phyloP scores from a whole-genome alignment of 2,797 vertebrate species.

The Chaunax sp. region DNA sequence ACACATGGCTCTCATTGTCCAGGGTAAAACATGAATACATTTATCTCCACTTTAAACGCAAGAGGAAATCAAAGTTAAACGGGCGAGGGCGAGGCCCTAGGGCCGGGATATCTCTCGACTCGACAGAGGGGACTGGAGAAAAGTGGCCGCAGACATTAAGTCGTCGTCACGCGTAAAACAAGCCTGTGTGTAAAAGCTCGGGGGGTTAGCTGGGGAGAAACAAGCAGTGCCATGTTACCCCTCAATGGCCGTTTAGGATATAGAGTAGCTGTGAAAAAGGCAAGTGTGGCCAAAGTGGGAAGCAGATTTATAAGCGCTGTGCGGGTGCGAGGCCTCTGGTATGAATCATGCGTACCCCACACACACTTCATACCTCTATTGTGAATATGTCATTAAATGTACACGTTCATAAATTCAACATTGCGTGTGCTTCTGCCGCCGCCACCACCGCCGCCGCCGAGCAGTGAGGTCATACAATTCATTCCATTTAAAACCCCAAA shows the following conservation, averaged over 20 bases:
- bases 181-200: conserved; percentile 55
- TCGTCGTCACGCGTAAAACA: conserved; percentile 60
- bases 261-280: conserved; percentile 79
- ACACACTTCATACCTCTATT: conserved; percentile 42
- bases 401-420: conserved; percentile 36
- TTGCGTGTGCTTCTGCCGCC: not conserved
- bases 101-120: conserved; percentile 39
- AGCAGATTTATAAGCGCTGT: conserved; percentile 75
- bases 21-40: conserved; percentile 64
- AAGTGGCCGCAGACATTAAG: conserved; percentile 47
- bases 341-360: conserved; percentile 64
- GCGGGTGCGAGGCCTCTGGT: conserved; percentile 61
- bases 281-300: conserved; percentile 71
- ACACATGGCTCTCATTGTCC: conserved; percentile 74
- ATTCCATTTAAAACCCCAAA: conserved; percentile 51
- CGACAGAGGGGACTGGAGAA: conserved; percentile 13
- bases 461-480: conserved; percentile 37
- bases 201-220: conserved; percentile 67
- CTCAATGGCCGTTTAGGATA: conserved; percentile 60
- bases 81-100: conserved; percentile 20
- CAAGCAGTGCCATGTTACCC: conserved; percentile 79
- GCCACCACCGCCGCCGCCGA: conserved; percentile 27
- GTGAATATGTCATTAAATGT: conserved; percentile 51
- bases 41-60: conserved; percentile 46
- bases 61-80: conserved; percentile 68